Evolutionary conservation across 2,888 invertebrate species (phyloP).

Genomic region (Agrochola macilenta): DNA sequence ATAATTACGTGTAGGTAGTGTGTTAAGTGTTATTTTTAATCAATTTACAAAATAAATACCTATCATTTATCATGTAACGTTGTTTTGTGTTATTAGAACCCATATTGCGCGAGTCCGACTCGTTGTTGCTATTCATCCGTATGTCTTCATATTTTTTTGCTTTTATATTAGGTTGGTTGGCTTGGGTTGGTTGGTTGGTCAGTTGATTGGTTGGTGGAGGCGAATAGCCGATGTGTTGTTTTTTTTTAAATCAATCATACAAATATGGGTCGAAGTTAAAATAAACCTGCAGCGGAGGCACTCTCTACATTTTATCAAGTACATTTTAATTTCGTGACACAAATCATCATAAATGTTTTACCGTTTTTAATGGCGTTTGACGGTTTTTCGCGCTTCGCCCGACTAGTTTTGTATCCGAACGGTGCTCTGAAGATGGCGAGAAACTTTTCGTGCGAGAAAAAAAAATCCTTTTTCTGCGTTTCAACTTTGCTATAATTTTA

Average conservation of each 20-base stretch:
- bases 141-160: conserved; percentile 6
- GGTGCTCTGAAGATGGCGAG: no score
- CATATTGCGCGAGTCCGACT: not conserved
- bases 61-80: not conserved
- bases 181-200: not conserved
- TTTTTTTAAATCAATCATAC: not conserved
- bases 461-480: not conserved
- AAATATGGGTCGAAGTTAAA: not conserved
- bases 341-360: not conserved
- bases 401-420: not conserved
- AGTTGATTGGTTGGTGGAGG: conserved; percentile 5
- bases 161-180: not conserved
- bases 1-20: no score
- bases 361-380: not conserved
- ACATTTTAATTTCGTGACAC: not conserved
- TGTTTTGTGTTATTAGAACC: not conserved
- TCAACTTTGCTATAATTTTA: not conserved
- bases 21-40: not conserved
- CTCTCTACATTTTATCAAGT: conserved; percentile 13
- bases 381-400: not conserved
- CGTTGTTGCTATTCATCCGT: not conserved
- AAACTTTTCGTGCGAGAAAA: not conserved
- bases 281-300: not conserved
- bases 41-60: not conserved
- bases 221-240: conserved; percentile 6